A percentile compares a stretch with the other conserved stretches of the same genome.
Evolutionary conservation across 1,140 invertebrate genomes (phyloP).

Genomic region (Nautilus pompilius): DNA sequence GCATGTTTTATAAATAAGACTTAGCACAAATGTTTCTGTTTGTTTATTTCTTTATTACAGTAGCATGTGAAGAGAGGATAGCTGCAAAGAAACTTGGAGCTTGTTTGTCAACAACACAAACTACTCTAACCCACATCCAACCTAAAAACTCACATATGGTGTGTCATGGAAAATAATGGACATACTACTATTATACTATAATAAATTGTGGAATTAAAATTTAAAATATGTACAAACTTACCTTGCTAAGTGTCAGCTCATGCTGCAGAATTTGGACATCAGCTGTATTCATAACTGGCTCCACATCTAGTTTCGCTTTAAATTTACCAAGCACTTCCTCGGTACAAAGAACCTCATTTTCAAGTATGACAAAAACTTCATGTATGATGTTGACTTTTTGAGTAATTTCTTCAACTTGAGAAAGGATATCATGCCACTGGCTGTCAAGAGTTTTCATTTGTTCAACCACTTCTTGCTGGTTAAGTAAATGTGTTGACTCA

Average conservation of each 20-base stretch:
- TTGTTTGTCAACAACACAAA: too few species aligned
- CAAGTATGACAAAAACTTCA: conserved; percentile 39
- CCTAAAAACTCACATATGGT: too few species aligned
- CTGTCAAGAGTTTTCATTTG: conserved; percentile 56
- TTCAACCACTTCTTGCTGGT: conserved; percentile 58
- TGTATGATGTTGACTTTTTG: conserved; percentile 42
- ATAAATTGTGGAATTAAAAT: too few species aligned
- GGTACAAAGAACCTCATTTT: conserved; percentile 34
- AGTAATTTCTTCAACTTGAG: conserved; percentile 37
- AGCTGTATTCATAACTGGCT: conserved; percentile 39
- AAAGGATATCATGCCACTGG: conserved; percentile 42
- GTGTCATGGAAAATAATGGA: too few species aligned
- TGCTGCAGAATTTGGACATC: conserved; percentile 47
- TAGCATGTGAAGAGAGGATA: too few species aligned
- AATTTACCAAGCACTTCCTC: conserved; percentile 43
- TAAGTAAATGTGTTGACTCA: conserved; percentile 51
- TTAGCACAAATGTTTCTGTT: too few species aligned
- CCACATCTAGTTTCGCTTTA: conserved; percentile 31
- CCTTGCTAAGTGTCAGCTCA: conserved; percentile 46
- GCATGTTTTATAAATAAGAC: too few species aligned
- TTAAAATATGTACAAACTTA: too few species aligned
- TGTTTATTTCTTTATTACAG: too few species aligned
- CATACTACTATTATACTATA: too few species aligned
- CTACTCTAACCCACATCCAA: too few species aligned
- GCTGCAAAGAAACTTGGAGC: too few species aligned